Conservation (phyloP, 2,888 invertebrate genomes). For the Metellina segmentata region DNA sequence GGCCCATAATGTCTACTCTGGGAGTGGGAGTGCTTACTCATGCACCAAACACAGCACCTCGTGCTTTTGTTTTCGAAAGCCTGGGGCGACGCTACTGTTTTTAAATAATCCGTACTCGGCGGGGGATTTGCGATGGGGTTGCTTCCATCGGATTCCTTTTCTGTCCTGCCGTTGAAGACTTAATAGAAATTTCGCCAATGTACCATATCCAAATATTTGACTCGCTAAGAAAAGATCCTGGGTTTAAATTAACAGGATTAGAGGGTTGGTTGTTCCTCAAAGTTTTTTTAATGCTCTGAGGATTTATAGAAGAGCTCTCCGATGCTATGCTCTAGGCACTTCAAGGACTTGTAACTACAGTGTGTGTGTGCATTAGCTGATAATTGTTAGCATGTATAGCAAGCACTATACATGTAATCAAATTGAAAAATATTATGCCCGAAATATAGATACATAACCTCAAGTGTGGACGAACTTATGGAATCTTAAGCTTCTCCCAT, state of each 20-base stretch:
- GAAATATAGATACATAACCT: too few species aligned
- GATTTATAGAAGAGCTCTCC: too few species aligned
- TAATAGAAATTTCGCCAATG: neutral
- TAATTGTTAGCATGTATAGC: too few species aligned
- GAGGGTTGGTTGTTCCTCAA: neutral
- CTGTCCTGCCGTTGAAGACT: slow-evolving; percentile 3
- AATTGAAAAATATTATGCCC: too few species aligned
- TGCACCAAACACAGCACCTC: neutral
- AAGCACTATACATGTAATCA: too few species aligned
- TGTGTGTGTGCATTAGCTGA: too few species aligned
- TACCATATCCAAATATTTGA: neutral
- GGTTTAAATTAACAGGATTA: neutral
- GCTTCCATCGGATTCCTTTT: neutral
- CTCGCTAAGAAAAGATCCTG: neutral
- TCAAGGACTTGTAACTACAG: too few species aligned
- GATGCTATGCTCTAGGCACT: too few species aligned
- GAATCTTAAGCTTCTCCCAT: too few species aligned
- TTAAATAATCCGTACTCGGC: slow-evolving; percentile 72
- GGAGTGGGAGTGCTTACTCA: neutral
- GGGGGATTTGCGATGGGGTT: slow-evolving; percentile 54
- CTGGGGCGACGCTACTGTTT: slow-evolving; percentile 44
- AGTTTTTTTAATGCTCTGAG: too few species aligned
- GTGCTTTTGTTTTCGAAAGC: slow-evolving; percentile 62
- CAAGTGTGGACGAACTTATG: too few species aligned
- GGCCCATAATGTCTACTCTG: neutral